Conservation (phyloP, 2,888 invertebrate species). For the Globia sparganii region DNA sequence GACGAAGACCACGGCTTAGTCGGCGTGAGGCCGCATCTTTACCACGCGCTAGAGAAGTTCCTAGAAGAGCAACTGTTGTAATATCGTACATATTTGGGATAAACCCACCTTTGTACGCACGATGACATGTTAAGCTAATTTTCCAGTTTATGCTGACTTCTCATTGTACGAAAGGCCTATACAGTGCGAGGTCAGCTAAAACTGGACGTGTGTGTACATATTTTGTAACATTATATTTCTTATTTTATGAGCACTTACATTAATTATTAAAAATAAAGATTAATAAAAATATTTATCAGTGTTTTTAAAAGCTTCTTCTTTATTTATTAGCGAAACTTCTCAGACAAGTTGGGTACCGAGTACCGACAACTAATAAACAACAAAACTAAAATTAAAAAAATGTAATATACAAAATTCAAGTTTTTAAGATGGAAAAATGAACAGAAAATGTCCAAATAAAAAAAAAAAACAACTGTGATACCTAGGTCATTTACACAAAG, state of each 20-base stretch:
- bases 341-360: background rate
- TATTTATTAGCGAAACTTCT: background rate
- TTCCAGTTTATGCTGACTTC: too few relatives aligned
- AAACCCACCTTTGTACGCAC: too few relatives aligned
- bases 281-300: slow-evolving; percentile 4
- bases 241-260: too few relatives aligned
- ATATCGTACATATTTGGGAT: slow-evolving; percentile 16
- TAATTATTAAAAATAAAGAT: background rate
- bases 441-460: background rate
- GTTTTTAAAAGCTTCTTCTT: background rate
- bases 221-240: too few relatives aligned
- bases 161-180: too few relatives aligned
- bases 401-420: too few relatives aligned
- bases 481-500: background rate
- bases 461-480: background rate
- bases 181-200: too few relatives aligned
- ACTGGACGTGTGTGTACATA: too few relatives aligned
- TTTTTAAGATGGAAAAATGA: background rate
- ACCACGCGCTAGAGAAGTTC: slow-evolving; percentile 97
- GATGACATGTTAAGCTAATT: too few relatives aligned
- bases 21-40: slow-evolving; percentile 96
- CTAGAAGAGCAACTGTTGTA: slow-evolving; percentile 87
- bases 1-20: slow-evolving; percentile 97
- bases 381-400: background rate
- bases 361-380: background rate